Evolutionary conservation across 2,888 invertebrate genomes (phyloP), one percentile per base, ranked within the genome.

Genomic region (Pimpla rufipes): DNA sequence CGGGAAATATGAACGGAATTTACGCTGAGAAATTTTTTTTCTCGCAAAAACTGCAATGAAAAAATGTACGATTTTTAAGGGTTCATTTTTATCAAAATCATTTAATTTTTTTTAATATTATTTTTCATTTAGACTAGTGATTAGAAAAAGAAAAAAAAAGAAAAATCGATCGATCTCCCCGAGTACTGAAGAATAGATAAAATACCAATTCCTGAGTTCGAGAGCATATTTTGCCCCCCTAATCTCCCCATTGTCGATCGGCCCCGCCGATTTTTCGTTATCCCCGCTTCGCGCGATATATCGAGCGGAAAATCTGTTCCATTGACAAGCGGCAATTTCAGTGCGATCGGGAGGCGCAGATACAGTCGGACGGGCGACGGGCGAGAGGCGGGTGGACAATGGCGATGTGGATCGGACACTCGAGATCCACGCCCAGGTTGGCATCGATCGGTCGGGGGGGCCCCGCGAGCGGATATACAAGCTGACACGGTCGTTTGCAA

Each of bases 391-490:
- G 21, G 16, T 66, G 75, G 35, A 76, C 64, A 76, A 73, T 75
- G 62, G 66, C 10, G 42, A 80, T 68, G 68, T 62, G 64, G 66
- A 73, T 83, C 84, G 84, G 80, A 73, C 86, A 79, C 88, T 88
- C 84, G 82, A 88, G 80, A 85, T 87, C 85, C 68, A 85, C 88
- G 88, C 87, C 87, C 80, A 62, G 29, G 73, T 52, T 77, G 74
- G 37, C 66, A 71, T 59, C 66, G 57, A 76, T 66, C 57, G 59
- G 57, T 59, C 55, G 35, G 40, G 40, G 23, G 8, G 18, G 5
- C 5, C 10, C 11, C n/a, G 0, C 40, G 55, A 47, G 67, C 40
- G 52, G 40, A 70, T 76, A 45, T 68, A 2, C 23, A 29, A 29
- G 4, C 29, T 13, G 4, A 21, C 29, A 68, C 42, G 45, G 55